These are phyloP conservation scores for Drosophila bocqueti DNA, from an alignment of 1,140 invertebrate species.

Conservation along the genomic window DNA sequence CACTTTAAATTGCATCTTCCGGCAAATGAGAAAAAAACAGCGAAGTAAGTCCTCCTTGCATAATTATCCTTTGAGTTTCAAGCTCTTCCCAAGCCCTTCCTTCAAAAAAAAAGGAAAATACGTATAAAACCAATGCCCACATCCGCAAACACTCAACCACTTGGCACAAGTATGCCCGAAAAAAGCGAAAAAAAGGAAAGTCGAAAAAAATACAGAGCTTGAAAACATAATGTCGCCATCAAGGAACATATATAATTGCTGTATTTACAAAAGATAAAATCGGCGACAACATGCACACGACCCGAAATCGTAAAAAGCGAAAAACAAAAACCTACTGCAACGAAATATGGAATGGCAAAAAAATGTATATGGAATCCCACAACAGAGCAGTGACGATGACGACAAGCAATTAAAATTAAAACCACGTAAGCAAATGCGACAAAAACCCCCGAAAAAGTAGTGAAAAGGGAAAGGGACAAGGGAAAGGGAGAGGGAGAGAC, in stretches of 20 bases:
- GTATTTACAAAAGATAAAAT: constrained; percentile 84
- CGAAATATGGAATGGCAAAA: constrained; percentile 23
- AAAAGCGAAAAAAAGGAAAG: constrained; percentile 27
- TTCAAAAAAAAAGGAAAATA: not conserved
- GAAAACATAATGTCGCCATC: constrained; percentile 75
- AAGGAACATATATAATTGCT: constrained; percentile 81
- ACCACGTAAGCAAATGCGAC: constrained; percentile 78
- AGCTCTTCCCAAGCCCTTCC: constrained; percentile 11
- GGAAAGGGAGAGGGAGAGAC: constrained; percentile 37
- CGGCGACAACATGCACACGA: constrained; percentile 71
- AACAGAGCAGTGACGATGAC: constrained; percentile 39
- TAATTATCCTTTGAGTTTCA: constrained; percentile 52
- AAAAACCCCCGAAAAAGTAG: constrained; percentile 65
- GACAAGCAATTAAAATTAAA: constrained; percentile 83
- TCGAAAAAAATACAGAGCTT: constrained; percentile 27
- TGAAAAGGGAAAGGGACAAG: constrained; percentile 16
- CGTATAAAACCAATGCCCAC: constrained; percentile 31
- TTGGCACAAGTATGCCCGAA: constrained; percentile 32
- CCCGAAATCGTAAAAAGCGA: constrained; percentile 30
- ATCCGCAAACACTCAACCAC: constrained; percentile 50
- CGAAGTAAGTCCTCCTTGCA: constrained; percentile 14
- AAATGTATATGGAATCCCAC: constrained; percentile 5
- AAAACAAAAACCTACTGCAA: constrained; percentile 3
- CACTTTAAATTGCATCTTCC: constrained; percentile 47
- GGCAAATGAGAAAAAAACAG: constrained; percentile 14